Percentiles rank a stretch among this genome's conserved stretches.
Evolutionary conservation across 1,140 invertebrate species (phyloP).

Genomic region (Brachionus calyciflorus): DNA sequence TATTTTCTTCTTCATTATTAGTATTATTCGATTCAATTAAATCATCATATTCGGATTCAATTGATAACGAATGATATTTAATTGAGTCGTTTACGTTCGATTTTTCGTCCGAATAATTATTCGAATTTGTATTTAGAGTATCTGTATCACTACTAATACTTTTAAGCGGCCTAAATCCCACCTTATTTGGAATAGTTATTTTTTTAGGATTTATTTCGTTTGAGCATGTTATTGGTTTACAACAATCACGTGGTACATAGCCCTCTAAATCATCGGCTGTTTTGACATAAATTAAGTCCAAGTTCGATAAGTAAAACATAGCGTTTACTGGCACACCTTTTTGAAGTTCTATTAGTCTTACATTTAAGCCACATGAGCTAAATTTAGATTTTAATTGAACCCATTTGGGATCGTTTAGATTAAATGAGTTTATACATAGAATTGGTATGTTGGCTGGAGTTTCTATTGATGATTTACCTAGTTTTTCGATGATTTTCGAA

Average conservation of each 20-base stretch:
- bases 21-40: neutral
- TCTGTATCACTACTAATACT: neutral
- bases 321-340: conserved; percentile 34
- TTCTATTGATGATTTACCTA: conserved; percentile 39
- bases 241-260: conserved; percentile 39
- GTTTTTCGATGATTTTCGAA: conserved; percentile 4
- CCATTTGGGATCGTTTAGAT: conserved; percentile 35
- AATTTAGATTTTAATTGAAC: neutral
- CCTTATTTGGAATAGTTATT: neutral
- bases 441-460: conserved; percentile 33
- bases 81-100: conserved; percentile 38
- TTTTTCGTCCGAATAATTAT: conserved; percentile 42
- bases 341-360: conserved; percentile 25
- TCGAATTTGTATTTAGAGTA: conserved; percentile 38
- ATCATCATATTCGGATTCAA: conserved; percentile 35
- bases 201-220: neutral
- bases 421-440: conserved; percentile 5
- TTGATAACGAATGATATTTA: conserved; percentile 43
- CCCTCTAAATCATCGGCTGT: conserved; percentile 38
- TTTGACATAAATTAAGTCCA: conserved; percentile 41
- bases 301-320: conserved; percentile 30
- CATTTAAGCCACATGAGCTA: conserved; percentile 21
- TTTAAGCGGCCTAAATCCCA: conserved; percentile 17
- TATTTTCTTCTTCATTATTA: neutral
- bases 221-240: neutral